Base-by-base conservation (phyloP, 2,113 vertebrate species). In the Neopipo cinnamomea region DNA sequence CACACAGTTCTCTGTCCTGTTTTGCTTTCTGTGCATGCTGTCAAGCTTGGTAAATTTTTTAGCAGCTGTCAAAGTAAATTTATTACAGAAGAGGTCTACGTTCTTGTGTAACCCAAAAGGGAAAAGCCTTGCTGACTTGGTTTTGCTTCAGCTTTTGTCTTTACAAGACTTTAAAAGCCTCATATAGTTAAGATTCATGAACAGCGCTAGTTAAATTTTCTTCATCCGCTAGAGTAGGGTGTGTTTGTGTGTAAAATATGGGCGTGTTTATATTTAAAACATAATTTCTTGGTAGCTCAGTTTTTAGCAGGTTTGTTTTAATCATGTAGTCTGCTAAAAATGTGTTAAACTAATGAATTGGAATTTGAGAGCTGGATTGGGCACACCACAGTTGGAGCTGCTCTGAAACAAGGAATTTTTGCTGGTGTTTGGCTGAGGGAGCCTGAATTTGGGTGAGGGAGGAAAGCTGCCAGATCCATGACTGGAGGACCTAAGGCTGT, bases 41-140 rank as follows among this genome's bases (percentile, higher is more conserved):
- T 97, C 67, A 94, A 94, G 94, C 91, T 96, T 97, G 91, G 96
- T 97, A 97, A 98, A 97, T 91, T 94, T 98, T 98, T 98, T 96
- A 98, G 93, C 85, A 98, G 96, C 97, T 98, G 97, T 98, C 97
- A 98, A 84, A 97, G 95, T 95, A 94, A 97, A 98, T 98, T 97
- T 98, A 97, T 98, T 98, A 96, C 63, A 83, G 95, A 90, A 92
- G 90, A 96, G 89, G 89, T 91, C 88, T 96, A 49, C 68, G 91
- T 97, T 97, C 87, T 95, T 89, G 83, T 83, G 55, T 95, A 98
- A 97, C 95, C 62, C 97, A 98, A 79, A 96, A 96, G 93, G 96
- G 94, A 88, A 97, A 98, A 97, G 73, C 94, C 65, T 78, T 84
- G 73, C 86, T 96, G 94, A 93, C 89, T 95, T 68, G 82, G 79